Evolutionary conservation across 1,140 invertebrate species (phyloP), one percentile per base, ranked within the genome.

Genomic region (Drosophila sucinea): DNA sequence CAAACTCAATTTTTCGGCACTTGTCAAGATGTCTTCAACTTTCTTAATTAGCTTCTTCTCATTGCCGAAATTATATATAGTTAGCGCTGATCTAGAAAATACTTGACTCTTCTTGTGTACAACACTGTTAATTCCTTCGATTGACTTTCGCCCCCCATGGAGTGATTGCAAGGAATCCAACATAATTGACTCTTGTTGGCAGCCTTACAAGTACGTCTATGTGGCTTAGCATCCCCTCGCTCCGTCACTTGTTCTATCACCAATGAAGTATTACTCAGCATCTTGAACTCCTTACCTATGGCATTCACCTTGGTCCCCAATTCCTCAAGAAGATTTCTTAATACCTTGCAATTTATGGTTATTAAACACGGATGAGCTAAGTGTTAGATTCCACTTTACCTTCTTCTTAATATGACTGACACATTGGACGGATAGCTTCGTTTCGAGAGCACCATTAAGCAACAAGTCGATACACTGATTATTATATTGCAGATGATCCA

Each of bases 1-100:
- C 1, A 69, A 35, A 10, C 69, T 47, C 5, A 68, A 23, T 1
- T 40, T 44, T n/a, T 79, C 54, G 5, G 67, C 35, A 7, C 44
- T 35, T 7, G 47, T 32, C 7, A 79, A 25, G n/a, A 83, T 60
- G 0, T 10, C 30, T 60, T 67, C 55, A 11, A 79, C 80, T 82
- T 44, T 71, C 27, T 61, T 25, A 1, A 75, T 65, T 2, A 75
- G 60, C 2, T 51, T 25, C 1, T 40, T 27, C 32, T 64, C 11
- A 33, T 10, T 10, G 3, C n/a, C 2, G 30, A 47, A 17, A 41
- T 41, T 6, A 2, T 10, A 4, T 27, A 33, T 0, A 7, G 32
- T 4, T 35, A 40, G 1, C 27, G 4, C 38, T 30, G 38, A 5
- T 25, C 3, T 3, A 27, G 30, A 30, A 30, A 30, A 2, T 3